These are phyloP conservation scores for Pleuronectes platessa DNA, from an alignment of 2,113 vertebrate species.

Conservation along the genomic window DNA sequence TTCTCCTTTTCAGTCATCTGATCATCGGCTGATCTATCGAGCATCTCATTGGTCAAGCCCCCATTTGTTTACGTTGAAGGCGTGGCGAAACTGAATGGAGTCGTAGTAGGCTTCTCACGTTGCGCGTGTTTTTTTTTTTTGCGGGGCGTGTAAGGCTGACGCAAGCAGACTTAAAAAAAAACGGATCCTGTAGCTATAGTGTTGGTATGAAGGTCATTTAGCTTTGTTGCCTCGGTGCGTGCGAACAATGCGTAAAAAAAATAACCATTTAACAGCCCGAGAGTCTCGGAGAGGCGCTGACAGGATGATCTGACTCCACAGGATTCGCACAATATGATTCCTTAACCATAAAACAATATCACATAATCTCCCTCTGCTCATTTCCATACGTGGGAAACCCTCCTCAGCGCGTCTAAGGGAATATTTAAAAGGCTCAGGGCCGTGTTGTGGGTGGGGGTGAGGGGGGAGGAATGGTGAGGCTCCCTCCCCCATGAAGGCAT, in stretches of 20 bases:
- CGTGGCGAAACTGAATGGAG: slow-evolving; percentile 79
- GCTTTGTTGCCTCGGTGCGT: slow-evolving; percentile 6
- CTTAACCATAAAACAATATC: background rate
- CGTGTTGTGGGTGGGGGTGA: background rate
- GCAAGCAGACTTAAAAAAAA: slow-evolving; percentile 7
- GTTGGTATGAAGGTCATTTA: slow-evolving; percentile 28
- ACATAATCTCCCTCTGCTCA: background rate
- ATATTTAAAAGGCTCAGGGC: slow-evolving; percentile 38
- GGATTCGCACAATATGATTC: background rate
- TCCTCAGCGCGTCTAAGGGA: background rate
- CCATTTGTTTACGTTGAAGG: slow-evolving; percentile 76
- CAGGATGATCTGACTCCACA: background rate
- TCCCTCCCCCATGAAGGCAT: slow-evolving; percentile 31
- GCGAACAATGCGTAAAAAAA: background rate
- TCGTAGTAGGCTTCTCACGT: slow-evolving; percentile 72
- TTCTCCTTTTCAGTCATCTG: slow-evolving; percentile 82
- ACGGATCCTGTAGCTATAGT: background rate
- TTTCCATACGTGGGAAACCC: slow-evolving; percentile 25
- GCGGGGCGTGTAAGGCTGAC: slow-evolving; percentile 29
- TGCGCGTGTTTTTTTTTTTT: background rate
- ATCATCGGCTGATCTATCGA: slow-evolving; percentile 83
- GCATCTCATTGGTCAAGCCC: slow-evolving; percentile 83
- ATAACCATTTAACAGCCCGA: background rate
- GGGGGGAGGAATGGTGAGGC: background rate
- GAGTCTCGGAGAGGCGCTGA: background rate